Evolutionary conservation across 2,888 invertebrate genomes (phyloP).

Genomic region (Heliconius sara): DNA sequence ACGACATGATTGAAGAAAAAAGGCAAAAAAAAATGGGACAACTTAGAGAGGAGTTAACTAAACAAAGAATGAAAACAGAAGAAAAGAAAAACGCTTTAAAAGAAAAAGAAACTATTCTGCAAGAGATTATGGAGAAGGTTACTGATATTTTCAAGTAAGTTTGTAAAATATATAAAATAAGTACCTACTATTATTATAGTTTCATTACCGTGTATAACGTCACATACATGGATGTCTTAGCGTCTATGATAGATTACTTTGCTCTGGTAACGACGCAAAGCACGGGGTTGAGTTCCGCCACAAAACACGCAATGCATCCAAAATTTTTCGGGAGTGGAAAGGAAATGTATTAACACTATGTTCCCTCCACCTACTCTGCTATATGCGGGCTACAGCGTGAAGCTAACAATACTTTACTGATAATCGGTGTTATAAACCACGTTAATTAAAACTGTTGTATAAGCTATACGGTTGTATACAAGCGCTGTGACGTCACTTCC

Average conservation of each 20-base stretch:
- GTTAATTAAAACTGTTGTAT: constrained; percentile 6
- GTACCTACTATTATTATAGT: not conserved
- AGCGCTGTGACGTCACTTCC: constrained; percentile 40
- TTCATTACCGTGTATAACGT: not conserved
- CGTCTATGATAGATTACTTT: too few species aligned
- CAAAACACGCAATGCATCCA: too few species aligned
- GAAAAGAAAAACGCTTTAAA: constrained; percentile 52
- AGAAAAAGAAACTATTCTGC: constrained; percentile 52
- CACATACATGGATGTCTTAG: too few species aligned
- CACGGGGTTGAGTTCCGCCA: too few species aligned
- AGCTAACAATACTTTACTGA: not conserved
- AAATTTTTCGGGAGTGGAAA: too few species aligned
- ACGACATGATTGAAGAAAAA: constrained; percentile 57
- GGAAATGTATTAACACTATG: too few species aligned
- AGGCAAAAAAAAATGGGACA: constrained; percentile 52
- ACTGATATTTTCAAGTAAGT: constrained; percentile 69
- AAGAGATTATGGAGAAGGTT: constrained; percentile 59
- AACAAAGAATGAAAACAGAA: constrained; percentile 54
- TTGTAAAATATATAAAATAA: constrained; percentile 6
- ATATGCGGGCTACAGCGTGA: too few species aligned
- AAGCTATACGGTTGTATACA: not conserved
- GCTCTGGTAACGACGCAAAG: too few species aligned
- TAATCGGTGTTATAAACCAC: not conserved
- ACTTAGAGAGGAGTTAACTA: constrained; percentile 54
- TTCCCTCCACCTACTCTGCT: too few species aligned